phyloP scores from a whole-genome alignment of 2,113 vertebrate genomes.

The Oceanites oceanicus region DNA sequence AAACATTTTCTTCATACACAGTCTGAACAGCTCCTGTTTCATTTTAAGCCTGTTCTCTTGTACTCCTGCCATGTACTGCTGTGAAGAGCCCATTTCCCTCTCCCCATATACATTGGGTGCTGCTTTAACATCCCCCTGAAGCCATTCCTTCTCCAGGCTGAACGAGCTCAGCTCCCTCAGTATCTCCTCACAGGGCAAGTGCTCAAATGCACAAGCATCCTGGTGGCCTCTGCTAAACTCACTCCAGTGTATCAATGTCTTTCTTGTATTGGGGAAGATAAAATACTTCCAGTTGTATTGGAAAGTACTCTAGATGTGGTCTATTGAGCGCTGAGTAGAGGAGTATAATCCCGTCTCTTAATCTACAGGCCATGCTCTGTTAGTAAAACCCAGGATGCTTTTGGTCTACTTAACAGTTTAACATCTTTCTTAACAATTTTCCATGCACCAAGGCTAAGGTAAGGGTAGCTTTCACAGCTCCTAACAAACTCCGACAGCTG shows the following conservation, averaged over 20 bases:
- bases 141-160: neutral
- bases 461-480: neutral
- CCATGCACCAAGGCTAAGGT: too few relatives aligned
- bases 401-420: neutral
- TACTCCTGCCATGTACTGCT: neutral
- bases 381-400: neutral
- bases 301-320: neutral
- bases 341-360: neutral
- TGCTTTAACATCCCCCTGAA: neutral
- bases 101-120: neutral
- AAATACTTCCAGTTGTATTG: neutral
- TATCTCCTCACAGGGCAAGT: neutral
- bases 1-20: neutral
- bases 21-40: neutral
- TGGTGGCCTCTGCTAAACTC: neutral
- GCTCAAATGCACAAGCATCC: neutral
- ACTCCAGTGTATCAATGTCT: neutral
- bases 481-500: neutral
- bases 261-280: neutral
- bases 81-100: neutral
- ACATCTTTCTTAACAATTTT: neutral
- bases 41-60: neutral
- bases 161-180: neutral
- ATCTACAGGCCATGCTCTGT: neutral
- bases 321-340: neutral